Conservation (phyloP, 2,113 vertebrate genomes). For the Chaetorhynchus papuensis region DNA sequence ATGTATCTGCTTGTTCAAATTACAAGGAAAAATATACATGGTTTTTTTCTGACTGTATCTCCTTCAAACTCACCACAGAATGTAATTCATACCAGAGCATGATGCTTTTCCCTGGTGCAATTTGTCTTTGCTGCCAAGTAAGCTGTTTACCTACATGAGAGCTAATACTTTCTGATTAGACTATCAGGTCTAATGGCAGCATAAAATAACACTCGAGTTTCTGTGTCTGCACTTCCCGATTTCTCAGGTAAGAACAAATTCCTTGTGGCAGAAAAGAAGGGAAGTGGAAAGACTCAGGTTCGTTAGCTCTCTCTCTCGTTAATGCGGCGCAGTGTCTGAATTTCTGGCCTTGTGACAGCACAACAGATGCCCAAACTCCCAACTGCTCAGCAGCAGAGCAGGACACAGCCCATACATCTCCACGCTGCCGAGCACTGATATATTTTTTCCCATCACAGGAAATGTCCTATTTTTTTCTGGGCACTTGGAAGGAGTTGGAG, state of each 20-base stretch:
- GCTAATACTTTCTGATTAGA: not conserved
- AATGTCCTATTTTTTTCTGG: not conserved
- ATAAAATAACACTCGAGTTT: not conserved
- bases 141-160: not conserved
- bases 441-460: not conserved
- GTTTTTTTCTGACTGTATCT: not conserved
- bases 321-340: not conserved
- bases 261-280: not conserved
- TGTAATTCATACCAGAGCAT: not conserved
- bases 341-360: conserved; percentile 23
- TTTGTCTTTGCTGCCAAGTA: not conserved
- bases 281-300: not conserved
- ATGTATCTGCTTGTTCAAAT: not conserved
- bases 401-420: not conserved
- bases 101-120: not conserved
- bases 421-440: fast-evolving
- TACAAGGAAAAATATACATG: not conserved
- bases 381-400: not conserved
- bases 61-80: not conserved
- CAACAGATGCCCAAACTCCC: not conserved
- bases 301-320: fast-evolving
- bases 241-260: not conserved
- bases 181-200: not conserved
- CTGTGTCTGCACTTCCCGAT: not conserved
- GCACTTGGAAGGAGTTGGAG: not conserved